phyloP scores from a whole-genome alignment of 1,140 invertebrate species.

The Drosophila elegans region DNA sequence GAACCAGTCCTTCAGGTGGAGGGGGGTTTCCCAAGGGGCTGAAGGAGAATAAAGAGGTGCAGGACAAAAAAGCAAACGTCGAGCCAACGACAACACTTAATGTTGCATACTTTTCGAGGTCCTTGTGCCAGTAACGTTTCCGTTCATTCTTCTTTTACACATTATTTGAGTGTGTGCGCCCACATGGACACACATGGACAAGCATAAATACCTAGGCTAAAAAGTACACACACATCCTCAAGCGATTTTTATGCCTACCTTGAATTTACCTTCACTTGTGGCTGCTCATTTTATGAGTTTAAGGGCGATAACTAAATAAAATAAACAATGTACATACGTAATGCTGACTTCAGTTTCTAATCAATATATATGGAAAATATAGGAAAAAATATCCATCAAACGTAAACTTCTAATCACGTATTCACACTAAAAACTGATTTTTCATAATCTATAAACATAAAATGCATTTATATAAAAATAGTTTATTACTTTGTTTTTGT shows the following conservation, averaged over 20 bases:
- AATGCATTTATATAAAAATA: not conserved
- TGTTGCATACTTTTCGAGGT: constrained; percentile 80
- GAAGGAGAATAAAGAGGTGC: not conserved
- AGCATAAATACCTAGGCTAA: not conserved
- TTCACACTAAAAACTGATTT: no score
- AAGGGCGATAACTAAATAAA: not conserved
- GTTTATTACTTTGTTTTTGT: no score
- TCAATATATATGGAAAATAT: no score
- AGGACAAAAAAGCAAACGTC: not conserved
- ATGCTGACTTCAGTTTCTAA: no score
- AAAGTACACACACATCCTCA: not conserved
- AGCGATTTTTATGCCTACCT: constrained; percentile 7
- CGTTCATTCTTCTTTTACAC: constrained; percentile 72
- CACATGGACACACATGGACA: constrained; percentile 18
- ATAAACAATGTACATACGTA: no score
- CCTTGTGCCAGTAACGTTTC: constrained; percentile 81
- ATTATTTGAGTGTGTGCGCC: constrained; percentile 40
- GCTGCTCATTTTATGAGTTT: constrained; percentile 23
- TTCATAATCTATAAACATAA: not conserved
- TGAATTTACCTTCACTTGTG: constrained; percentile 26
- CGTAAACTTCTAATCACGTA: no score
- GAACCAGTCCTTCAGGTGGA: constrained; percentile 13
- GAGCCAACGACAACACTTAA: constrained; percentile 57
- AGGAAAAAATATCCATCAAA: no score
- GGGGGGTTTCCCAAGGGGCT: not conserved